phyloP scores from a whole-genome alignment of 2,888 invertebrate species.

The Nomada flava region DNA sequence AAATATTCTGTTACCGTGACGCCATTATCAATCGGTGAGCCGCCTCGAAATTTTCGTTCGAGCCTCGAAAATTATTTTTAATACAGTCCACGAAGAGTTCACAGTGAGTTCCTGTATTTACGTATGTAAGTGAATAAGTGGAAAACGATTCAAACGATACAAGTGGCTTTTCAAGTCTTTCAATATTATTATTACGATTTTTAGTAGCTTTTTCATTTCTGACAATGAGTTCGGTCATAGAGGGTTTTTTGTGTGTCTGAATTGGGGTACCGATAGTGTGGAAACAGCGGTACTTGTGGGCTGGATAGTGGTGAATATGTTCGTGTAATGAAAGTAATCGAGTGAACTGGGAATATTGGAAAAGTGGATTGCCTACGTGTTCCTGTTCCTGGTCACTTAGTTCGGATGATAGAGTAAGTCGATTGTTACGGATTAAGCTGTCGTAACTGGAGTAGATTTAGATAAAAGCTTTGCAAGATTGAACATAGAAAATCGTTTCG shows the following conservation, averaged over 20 bases:
- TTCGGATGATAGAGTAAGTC: slow-evolving; percentile 3
- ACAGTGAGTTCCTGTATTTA: slow-evolving; percentile 3
- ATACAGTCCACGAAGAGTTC: not conserved
- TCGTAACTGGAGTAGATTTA: slow-evolving; percentile 2
- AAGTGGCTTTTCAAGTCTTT: not conserved
- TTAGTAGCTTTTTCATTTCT: not conserved
- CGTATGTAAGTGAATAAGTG: not conserved
- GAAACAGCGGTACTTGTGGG: not conserved
- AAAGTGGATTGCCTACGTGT: slow-evolving; percentile 42
- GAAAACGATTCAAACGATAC: too few relatives aligned
- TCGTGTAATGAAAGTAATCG: slow-evolving; percentile 31
- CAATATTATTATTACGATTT: not conserved
- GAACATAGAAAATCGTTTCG: not conserved
- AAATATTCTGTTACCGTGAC: slow-evolving; percentile 45
- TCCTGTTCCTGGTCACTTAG: slow-evolving; percentile 30
- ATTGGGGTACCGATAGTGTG: too few relatives aligned
- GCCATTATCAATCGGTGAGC: slow-evolving; percentile 39
- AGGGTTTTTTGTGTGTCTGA: too few relatives aligned
- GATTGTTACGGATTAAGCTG: slow-evolving; percentile 19
- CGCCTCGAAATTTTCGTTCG: slow-evolving; percentile 21
- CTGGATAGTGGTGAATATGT: not conserved
- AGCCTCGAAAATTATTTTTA: not conserved
- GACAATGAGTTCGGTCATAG: too few relatives aligned
- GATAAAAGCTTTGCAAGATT: not conserved
- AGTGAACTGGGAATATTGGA: slow-evolving; percentile 27